Percentiles rank a stretch among this genome's conserved stretches.
Conservation (phyloP, 2,888 invertebrate species). For the Crossocerus cetratus region DNA sequence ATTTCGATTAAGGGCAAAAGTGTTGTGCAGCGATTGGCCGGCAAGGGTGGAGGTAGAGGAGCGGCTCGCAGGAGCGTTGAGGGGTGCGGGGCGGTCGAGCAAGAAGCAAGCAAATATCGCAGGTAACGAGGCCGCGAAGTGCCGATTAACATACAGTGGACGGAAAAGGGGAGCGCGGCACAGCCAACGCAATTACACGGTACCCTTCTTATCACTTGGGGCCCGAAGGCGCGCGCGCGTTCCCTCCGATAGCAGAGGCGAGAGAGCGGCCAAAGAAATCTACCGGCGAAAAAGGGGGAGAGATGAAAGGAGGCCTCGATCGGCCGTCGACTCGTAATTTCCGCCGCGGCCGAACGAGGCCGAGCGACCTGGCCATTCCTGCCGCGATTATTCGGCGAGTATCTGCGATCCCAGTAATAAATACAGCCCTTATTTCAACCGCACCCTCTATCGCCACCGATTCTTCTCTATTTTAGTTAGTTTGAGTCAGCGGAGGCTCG, state of each 20-base stretch:
- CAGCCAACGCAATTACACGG: neutral
- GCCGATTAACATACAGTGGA: constrained; percentile 1
- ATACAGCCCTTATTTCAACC: too few relatives aligned
- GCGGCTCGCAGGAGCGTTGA: too few relatives aligned
- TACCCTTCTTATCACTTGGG: neutral
- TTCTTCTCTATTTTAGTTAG: too few relatives aligned
- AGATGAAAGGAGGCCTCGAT: neutral
- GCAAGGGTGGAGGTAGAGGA: too few relatives aligned
- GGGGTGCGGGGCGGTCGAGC: neutral
- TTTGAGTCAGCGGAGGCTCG: too few relatives aligned
- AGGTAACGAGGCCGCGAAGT: constrained; percentile 4
- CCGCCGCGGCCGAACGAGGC: neutral
- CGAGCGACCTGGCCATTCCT: too few relatives aligned
- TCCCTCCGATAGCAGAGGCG: neutral
- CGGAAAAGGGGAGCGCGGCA: neutral
- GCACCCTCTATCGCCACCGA: too few relatives aligned
- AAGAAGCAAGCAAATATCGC: neutral
- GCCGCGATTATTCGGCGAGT: too few relatives aligned
- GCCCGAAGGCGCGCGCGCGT: neutral
- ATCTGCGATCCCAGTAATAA: too few relatives aligned
- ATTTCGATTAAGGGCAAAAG: too few relatives aligned
- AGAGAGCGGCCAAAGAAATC: neutral
- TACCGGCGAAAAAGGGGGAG: too few relatives aligned
- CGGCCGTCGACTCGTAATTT: constrained; percentile 1
- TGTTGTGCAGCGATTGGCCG: too few relatives aligned